Percentiles rank a stretch among this genome's conserved stretches.
These are phyloP conservation scores for Erythrolamprus reginae DNA, from an alignment of 2,113 vertebrate genomes.

Conservation along the genomic window DNA sequence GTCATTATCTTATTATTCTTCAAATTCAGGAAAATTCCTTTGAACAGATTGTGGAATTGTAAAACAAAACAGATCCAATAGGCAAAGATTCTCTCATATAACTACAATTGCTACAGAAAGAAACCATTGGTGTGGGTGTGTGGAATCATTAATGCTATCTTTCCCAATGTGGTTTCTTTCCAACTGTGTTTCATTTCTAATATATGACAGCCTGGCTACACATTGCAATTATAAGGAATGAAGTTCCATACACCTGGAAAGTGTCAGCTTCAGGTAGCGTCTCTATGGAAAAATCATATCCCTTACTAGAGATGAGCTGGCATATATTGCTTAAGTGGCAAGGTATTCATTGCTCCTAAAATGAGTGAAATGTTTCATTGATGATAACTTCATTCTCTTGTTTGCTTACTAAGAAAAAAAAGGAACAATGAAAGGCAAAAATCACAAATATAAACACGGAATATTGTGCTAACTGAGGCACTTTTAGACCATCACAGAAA, in stretches of 20 bases:
- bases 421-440: conserved; percentile 31
- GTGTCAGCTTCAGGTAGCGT: background rate
- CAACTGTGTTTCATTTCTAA: background rate
- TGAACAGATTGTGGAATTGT: background rate
- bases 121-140: background rate
- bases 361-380: conserved; percentile 57
- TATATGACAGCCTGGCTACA: background rate
- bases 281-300: conserved; percentile 24
- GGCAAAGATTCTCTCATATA: background rate
- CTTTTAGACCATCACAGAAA: conserved; percentile 29
- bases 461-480: conserved; percentile 34
- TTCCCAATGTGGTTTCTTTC: background rate
- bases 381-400: conserved; percentile 62
- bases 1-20: background rate
- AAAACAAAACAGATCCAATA: background rate
- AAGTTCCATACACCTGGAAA: background rate
- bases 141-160: conserved; percentile 31
- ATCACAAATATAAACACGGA: conserved; percentile 30
- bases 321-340: conserved; percentile 57
- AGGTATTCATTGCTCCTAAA: conserved; percentile 64
- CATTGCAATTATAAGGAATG: background rate
- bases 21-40: background rate
- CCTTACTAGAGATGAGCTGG: conserved; percentile 57
- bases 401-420: conserved; percentile 37
- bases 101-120: background rate